Base-by-base conservation (phyloP, 2,888 invertebrate species). In the Xanthostigma xanthostigma region DNA sequence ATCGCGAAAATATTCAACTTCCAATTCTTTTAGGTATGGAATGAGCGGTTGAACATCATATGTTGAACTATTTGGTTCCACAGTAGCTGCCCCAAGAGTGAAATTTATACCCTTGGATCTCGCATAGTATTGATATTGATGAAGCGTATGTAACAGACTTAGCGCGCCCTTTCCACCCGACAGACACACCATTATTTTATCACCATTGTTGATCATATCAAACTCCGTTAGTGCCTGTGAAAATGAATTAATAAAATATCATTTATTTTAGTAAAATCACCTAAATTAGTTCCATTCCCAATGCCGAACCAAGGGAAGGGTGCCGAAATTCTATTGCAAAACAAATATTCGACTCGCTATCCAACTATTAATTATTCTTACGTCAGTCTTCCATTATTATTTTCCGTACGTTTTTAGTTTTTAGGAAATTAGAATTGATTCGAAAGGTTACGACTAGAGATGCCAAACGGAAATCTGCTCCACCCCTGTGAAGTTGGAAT, bases 81-180 rank as follows among this genome's bases (percentile, higher is more conserved):
- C 82, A 2, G 87, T 86, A 0, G 86, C 82, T 2, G 84, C 82
- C 0, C 78, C 75, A 52, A 79, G 71, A 52, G 73, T 75, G 62
- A 92, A 91, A 55, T 79, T 73, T 40, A 87, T 74, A 11, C 86
- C 88, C 63, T 85, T 81, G 2, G 79, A 76, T 49, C 78, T 70
- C 5, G 80, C 76, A 59, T 86, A 82, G 64, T 79, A 84, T 68
- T 87, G 85, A 65, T 89, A 89, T 62, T 92, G 90, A 48, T 84
- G 79, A 58, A 93, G 68, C 1, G 85, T 81, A 63, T 93, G 92
- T 0, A 93, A 69, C 9, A 93, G 70, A 1, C 85, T 82, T n/a
- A 92, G 68, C 0, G 91, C 91, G 60, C 87, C 83, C 55, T 84
- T 83, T 3, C 87, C 86, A 0, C 86, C 89, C 0, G 90, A 89